Evolutionary conservation across 2,888 invertebrate genomes (phyloP).

Genomic region (Empis stercorea): DNA sequence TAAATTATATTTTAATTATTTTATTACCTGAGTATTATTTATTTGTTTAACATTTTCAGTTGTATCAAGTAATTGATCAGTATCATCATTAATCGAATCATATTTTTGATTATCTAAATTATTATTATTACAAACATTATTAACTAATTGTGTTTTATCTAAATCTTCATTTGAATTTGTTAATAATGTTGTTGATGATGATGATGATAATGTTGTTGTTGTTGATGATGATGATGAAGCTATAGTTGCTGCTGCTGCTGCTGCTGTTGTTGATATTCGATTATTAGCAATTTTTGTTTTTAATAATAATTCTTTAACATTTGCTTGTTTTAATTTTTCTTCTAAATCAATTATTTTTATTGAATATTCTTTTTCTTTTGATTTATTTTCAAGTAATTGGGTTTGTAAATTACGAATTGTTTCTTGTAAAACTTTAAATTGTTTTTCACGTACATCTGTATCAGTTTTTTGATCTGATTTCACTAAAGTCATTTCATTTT

Average conservation of each 20-base stretch:
- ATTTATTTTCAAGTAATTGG: slow-evolving; percentile 32
- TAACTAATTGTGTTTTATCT: neutral
- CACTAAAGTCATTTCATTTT: slow-evolving; percentile 82
- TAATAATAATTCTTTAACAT: slow-evolving; percentile 32
- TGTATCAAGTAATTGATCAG: neutral
- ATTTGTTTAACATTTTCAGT: slow-evolving; percentile 4
- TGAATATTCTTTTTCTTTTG: slow-evolving; percentile 30
- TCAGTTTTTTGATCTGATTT: slow-evolving; percentile 68
- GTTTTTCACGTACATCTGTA: slow-evolving; percentile 72
- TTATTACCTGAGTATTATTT: neutral
- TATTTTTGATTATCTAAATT: slow-evolving; percentile 6
- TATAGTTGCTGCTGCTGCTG: neutral
- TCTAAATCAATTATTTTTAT: slow-evolving; percentile 30
- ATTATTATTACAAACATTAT: neutral
- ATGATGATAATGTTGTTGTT: slow-evolving; percentile 17
- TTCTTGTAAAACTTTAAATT: slow-evolving; percentile 49
- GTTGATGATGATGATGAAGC: slow-evolving; percentile 17
- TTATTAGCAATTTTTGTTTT: slow-evolving; percentile 32
- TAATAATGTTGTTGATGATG: slow-evolving; percentile 6
- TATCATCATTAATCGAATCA: neutral
- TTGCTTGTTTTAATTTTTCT: slow-evolving; percentile 31
- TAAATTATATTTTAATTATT: too few species aligned
- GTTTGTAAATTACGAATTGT: slow-evolving; percentile 37
- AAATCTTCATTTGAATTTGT: slow-evolving; percentile 11
- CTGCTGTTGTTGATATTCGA: slow-evolving; percentile 10